Conservation (phyloP, 2,113 vertebrate species). For the Dromas ardeola region DNA sequence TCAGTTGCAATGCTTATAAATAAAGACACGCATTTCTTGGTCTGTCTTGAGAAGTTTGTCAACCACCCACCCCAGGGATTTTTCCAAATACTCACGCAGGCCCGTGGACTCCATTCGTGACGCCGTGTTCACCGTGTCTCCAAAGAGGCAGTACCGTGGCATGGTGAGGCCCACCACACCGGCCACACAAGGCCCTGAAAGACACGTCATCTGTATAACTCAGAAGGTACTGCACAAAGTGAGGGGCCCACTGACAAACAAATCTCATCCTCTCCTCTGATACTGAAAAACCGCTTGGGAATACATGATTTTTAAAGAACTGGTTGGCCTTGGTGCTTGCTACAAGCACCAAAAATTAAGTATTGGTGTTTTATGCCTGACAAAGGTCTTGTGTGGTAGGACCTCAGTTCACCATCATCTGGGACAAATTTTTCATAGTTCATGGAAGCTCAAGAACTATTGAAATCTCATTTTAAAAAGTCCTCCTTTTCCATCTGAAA, state of each 20-base stretch:
- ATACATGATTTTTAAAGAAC: background rate
- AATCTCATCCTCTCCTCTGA: background rate
- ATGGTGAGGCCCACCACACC: conserved; percentile 90
- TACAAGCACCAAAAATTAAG: background rate
- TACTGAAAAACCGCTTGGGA: background rate
- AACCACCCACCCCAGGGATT: background rate
- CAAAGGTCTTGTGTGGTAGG: background rate
- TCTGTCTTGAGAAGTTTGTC: background rate
- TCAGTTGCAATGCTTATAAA: background rate
- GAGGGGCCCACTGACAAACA: background rate
- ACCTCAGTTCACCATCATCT: background rate
- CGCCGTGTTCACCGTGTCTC: conserved; percentile 92
- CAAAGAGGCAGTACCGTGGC: conserved; percentile 95
- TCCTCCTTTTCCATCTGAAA: background rate
- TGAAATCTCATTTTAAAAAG: background rate
- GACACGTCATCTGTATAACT: rapidly evolving
- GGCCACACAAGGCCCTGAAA: conserved; percentile 86
- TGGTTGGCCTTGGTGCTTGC: background rate
- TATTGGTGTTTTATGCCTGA: background rate
- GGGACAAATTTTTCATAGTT: background rate
- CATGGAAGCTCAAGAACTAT: background rate
- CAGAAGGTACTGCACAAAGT: rapidly evolving
- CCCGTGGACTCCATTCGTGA: conserved; percentile 93
- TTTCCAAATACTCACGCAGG: conserved; percentile 78
- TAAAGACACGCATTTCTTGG: background rate